Evolutionary conservation across 1,140 invertebrate genomes (phyloP).

Genomic region (Zaprionus vittiger): DNA sequence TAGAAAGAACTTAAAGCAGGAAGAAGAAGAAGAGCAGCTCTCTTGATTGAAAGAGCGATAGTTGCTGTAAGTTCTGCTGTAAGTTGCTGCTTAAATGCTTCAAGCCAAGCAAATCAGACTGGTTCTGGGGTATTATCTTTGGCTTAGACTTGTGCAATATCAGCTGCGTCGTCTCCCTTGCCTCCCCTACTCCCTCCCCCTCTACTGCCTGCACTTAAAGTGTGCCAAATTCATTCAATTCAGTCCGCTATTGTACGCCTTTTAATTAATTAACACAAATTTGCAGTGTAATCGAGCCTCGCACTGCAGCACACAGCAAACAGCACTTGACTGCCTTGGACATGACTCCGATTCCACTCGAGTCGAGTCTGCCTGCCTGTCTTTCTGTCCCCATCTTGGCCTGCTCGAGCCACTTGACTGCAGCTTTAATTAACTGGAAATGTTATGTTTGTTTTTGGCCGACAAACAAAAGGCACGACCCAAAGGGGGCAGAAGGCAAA

Average conservation of each 20-base stretch:
- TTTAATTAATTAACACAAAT: constrained; percentile 81
- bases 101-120: no score
- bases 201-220: neutral
- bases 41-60: no score
- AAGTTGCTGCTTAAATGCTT: no score
- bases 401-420: constrained; percentile 70
- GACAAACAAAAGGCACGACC: constrained; percentile 32
- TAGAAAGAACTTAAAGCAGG: neutral
- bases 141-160: no score
- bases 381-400: neutral
- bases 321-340: constrained; percentile 32
- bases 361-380: neutral
- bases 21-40: no score
- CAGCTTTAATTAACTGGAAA: constrained; percentile 82
- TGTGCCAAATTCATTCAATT: neutral
- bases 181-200: no score
- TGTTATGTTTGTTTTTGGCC: constrained; percentile 73
- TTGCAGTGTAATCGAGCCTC: constrained; percentile 69
- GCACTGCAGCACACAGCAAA: constrained; percentile 17
- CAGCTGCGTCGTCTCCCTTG: no score
- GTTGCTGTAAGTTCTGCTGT: no score
- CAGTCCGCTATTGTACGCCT: constrained; percentile 36
- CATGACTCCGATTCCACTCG: neutral
- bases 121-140: no score
- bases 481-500: constrained; percentile 40